These are phyloP conservation scores for Drosophila obscura DNA, from an alignment of 1,140 invertebrate genomes.

Conservation along the genomic window DNA sequence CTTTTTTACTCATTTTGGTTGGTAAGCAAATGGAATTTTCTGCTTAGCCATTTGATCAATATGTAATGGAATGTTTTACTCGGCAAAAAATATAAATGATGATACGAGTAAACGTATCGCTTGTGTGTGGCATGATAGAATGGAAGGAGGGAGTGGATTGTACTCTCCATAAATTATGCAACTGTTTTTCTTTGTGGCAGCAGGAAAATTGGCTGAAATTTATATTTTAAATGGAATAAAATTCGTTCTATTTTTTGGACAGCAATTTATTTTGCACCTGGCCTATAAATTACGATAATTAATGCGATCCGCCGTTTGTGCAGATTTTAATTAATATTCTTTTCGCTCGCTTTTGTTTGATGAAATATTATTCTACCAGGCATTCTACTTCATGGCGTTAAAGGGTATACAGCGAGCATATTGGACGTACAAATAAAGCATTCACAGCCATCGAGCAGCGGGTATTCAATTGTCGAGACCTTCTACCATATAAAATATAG, in stretches of 20 bases:
- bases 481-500: too few relatives aligned
- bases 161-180: constrained; percentile 39
- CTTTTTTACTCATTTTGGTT: constrained; percentile 8
- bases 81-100: constrained; percentile 1
- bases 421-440: too few relatives aligned
- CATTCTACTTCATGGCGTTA: too few relatives aligned
- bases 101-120: constrained; percentile 1
- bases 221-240: constrained; percentile 9
- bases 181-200: constrained; percentile 13
- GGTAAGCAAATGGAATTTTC: constrained; percentile 37
- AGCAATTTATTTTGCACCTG: constrained; percentile 36
- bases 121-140: background rate
- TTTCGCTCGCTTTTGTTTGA: background rate
- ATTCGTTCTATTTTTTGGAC: constrained; percentile 20
- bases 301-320: constrained; percentile 11
- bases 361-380: constrained; percentile 1
- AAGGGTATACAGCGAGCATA: too few relatives aligned
- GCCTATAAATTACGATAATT: constrained; percentile 46
- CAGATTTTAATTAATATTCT: constrained; percentile 44
- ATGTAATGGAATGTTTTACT: constrained; percentile 30
- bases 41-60: constrained; percentile 39
- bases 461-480: too few relatives aligned
- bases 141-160: too few relatives aligned
- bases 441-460: too few relatives aligned
- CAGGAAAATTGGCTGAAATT: constrained; percentile 28